Evolutionary conservation across 2,797 vertebrate genomes (phyloP).

Genomic region (Mormyrus proboscirostris): DNA sequence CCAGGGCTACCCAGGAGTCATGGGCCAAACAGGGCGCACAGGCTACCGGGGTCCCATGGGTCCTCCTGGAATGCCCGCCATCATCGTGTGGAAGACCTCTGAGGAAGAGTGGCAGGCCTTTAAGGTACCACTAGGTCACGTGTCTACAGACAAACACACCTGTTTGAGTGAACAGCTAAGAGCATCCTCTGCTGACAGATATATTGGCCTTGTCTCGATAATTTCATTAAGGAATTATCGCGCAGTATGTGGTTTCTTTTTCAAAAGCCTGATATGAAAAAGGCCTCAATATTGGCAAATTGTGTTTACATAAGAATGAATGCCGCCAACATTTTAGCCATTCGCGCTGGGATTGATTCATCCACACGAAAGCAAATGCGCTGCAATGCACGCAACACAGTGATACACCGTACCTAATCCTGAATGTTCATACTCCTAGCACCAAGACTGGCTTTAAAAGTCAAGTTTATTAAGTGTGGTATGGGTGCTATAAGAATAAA

Average conservation of each 20-base stretch:
- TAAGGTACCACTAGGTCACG: slow-evolving; percentile 46
- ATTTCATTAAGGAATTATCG: neutral
- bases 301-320: neutral
- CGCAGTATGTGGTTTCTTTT: neutral
- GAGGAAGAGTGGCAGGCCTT: slow-evolving; percentile 66
- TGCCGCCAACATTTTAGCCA: neutral
- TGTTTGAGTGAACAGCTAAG: neutral
- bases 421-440: neutral
- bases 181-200: neutral
- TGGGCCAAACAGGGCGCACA: slow-evolving; percentile 57
- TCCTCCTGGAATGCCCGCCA: slow-evolving; percentile 61
- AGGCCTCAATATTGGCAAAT: neutral
- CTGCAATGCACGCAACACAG: neutral
- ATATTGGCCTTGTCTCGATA: neutral
- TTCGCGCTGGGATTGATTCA: neutral
- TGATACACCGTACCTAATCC: neutral
- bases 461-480: neutral
- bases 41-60: slow-evolving; percentile 58
- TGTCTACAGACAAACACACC: neutral
- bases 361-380: neutral
- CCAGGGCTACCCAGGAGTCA: slow-evolving; percentile 61
- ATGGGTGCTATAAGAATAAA: neutral
- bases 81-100: slow-evolving; percentile 59
- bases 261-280: neutral
- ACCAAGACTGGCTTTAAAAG: neutral